A percentile compares a stretch with the other conserved stretches of the same genome.
phyloP scores from a whole-genome alignment of 2,888 invertebrate genomes.

The Schizotus pectinicornis region DNA sequence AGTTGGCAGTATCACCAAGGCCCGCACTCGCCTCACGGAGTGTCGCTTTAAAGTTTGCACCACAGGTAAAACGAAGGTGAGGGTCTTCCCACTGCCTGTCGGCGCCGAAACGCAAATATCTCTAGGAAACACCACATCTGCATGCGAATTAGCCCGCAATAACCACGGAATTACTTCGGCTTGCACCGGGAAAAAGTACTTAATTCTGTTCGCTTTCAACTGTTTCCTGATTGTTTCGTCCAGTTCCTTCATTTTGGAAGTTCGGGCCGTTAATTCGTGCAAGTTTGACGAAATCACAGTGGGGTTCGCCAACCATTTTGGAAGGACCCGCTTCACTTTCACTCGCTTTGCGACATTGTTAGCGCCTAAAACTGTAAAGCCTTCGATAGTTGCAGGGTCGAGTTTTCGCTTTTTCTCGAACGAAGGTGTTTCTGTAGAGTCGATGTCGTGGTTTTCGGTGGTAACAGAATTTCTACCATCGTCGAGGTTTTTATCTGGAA shows the following conservation, averaged over 20 bases:
- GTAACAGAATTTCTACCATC: too few relatives aligned
- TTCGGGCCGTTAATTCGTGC: constrained; percentile 61
- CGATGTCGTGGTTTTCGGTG: not conserved
- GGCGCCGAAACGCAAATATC: constrained; percentile 97
- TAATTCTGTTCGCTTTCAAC: constrained; percentile 73
- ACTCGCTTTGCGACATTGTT: constrained; percentile 65
- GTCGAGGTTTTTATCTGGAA: too few relatives aligned
- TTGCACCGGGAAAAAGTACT: constrained; percentile 86
- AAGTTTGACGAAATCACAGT: constrained; percentile 77
- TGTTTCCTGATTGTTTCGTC: constrained; percentile 67
- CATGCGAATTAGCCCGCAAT: constrained; percentile 66
- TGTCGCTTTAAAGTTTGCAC: constrained; percentile 67
- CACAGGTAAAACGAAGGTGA: constrained; percentile 92
- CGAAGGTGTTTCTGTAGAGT: constrained; percentile 15
- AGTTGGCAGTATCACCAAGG: constrained; percentile 91
- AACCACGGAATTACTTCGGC: constrained; percentile 79
- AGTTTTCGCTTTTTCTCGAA: constrained; percentile 40
- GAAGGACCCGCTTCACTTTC: constrained; percentile 77
- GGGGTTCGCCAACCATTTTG: constrained; percentile 87
- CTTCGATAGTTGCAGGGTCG: constrained; percentile 52
- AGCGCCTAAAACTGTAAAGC: constrained; percentile 73
- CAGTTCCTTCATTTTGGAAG: constrained; percentile 68
- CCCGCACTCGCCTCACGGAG: constrained; percentile 67
- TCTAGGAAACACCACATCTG: constrained; percentile 72
- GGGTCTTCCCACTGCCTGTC: constrained; percentile 96